phyloP scores from a whole-genome alignment of 2,797 vertebrate species.

The Chaenodraco wilsoni region DNA sequence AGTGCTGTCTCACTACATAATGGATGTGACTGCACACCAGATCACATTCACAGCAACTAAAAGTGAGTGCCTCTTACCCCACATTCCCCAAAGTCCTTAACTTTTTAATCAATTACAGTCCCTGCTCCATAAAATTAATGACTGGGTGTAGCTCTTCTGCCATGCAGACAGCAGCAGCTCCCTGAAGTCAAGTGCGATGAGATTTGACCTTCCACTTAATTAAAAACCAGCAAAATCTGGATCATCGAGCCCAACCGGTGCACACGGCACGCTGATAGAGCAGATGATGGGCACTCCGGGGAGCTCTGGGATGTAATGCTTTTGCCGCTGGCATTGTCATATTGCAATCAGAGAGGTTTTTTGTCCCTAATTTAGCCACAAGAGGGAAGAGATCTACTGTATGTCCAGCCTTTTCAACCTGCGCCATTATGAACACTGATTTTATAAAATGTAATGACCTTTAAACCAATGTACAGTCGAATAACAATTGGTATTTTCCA shows the following conservation, averaged over 20 bases:
- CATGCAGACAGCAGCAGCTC: conserved; percentile 77
- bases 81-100: conserved; percentile 72
- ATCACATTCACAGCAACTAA: conserved; percentile 43
- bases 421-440: conserved; percentile 67
- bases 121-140: conserved; percentile 81
- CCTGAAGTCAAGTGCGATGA: conserved; percentile 79
- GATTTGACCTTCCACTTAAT: conserved; percentile 86
- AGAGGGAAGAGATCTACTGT: conserved; percentile 51
- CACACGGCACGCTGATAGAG: conserved; percentile 54
- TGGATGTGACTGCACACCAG: conserved; percentile 29
- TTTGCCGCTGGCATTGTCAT: conserved; percentile 84
- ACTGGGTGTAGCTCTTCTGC: conserved; percentile 75
- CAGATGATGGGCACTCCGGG: conserved; percentile 58
- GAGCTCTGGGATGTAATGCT: conserved; percentile 72
- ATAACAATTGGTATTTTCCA: conserved; percentile 59
- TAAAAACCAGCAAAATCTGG: conserved; percentile 84
- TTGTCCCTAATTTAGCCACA: conserved; percentile 53
- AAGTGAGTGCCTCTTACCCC: conserved; percentile 45
- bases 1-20: conserved; percentile 33
- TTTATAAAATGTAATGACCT: conserved; percentile 76
- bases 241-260: conserved; percentile 70
- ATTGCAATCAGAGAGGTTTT: conserved; percentile 77
- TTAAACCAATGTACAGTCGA: conserved; percentile 42
- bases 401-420: conserved; percentile 61
- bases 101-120: conserved; percentile 83